Base-by-base conservation (phyloP, 64 coral and sea anemone species). In the Porites lutea region DNA sequence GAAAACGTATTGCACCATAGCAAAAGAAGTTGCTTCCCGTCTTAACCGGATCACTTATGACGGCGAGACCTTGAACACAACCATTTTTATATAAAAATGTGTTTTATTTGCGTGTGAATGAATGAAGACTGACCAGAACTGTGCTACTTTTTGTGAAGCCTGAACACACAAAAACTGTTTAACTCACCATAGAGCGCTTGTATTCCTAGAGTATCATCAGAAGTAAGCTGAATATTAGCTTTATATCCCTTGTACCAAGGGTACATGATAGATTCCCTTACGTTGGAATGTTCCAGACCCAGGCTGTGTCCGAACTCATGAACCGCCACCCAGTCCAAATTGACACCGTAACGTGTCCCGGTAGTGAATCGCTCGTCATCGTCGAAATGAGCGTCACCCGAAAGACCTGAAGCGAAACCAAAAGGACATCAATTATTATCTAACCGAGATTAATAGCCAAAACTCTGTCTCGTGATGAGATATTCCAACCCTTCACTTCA, bases 281-380 rank as follows among this genome's bases (percentile, higher is more conserved):
- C 88, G 7, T 84, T 66, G 21, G 88, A 91, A 74, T 95, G 94
- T 16, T 87, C 94, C 19, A 95, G 52, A 4, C 94, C 94, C 52
- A 95, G 23, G 37, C 81, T 79, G 66, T 95, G 94, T 65, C 94
- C 94, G 82, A 95, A 87, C 88, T 95, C 94, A 48, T 95, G 94
- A 23, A 95, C 48, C 8, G 88, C 88, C 13, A 87, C 89, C 94
- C 94, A 95, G 54, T 91, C 82, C 19, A 95, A 77, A 57, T 95
- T 95, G 3, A 90, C 86, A 16, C 89, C 94, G 8, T 48, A 7
- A 2, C 19, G 22, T 58, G 66, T 60, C 16, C 75, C 75, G 7
- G 76, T 79, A 10, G 94, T 72, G 27, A 85, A 95, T 2, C 6
- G 5, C 55, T 95, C 94, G 27, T 51, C 89, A 62, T 95, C 89